Percentiles rank a stretch among this genome's conserved stretches.
Evolutionary conservation across 2,888 invertebrate genomes (phyloP).

Genomic region (Cryptus armator): DNA sequence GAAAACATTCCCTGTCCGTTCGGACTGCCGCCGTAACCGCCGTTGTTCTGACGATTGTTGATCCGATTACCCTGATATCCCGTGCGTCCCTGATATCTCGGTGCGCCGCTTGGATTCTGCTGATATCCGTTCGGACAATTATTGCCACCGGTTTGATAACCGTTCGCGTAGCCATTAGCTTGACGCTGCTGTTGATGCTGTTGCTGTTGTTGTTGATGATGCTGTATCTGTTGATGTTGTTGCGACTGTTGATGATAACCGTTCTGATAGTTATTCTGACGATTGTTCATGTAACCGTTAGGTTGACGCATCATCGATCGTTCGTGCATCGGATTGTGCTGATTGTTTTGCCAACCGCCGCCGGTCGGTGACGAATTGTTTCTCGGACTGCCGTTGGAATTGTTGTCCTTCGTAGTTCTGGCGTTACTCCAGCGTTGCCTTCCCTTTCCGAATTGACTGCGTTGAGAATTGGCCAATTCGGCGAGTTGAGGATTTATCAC

Average conservation of each 20-base stretch:
- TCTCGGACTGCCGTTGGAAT: constrained; percentile 84
- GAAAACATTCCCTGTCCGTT: constrained; percentile 83
- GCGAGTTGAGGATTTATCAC: constrained; percentile 92
- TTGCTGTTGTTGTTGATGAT: constrained; percentile 79
- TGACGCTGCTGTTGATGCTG: constrained; percentile 86
- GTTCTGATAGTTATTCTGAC: constrained; percentile 87
- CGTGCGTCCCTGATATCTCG: constrained; percentile 79
- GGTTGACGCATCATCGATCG: constrained; percentile 86
- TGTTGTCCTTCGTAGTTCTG: constrained; percentile 76
- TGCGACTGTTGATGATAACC: constrained; percentile 81
- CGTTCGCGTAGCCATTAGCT: constrained; percentile 80
- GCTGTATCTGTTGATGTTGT: constrained; percentile 86
- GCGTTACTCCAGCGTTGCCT: constrained; percentile 85
- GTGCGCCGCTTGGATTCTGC: constrained; percentile 73
- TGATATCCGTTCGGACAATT: constrained; percentile 77
- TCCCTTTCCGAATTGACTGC: constrained; percentile 83
- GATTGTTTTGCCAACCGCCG: constrained; percentile 88
- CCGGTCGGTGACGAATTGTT: constrained; percentile 85
- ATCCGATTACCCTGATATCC: constrained; percentile 81
- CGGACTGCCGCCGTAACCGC: constrained; percentile 73
- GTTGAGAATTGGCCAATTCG: constrained; percentile 89
- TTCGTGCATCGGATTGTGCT: constrained; percentile 81
- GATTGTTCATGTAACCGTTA: constrained; percentile 87
- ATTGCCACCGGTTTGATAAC: constrained; percentile 83
- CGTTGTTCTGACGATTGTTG: constrained; percentile 74